Conservation (phyloP, 1,140 invertebrate species). For the Hyphantria cunea region DNA sequence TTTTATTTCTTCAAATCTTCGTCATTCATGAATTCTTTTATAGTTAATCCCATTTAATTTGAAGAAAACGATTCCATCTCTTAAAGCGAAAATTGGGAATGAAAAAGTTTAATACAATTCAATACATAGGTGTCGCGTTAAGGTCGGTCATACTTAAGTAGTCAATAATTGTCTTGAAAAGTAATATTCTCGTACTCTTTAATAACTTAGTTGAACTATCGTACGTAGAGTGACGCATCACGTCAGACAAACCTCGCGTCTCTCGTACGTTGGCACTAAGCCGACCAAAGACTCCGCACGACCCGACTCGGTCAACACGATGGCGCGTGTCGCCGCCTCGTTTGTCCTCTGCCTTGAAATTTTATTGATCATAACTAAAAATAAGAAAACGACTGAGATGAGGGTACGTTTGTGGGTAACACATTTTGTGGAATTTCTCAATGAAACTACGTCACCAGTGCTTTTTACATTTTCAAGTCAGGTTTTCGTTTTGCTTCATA, state of each 20-base stretch:
- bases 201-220: neutral
- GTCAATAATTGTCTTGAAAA: no score
- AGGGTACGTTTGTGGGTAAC: conserved; percentile 2
- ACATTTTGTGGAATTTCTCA: conserved; percentile 14
- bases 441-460: conserved; percentile 13
- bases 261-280: conserved; percentile 43
- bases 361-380: conserved; percentile 42
- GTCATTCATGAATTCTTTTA: no score
- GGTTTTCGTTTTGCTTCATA: neutral
- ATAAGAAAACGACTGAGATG: conserved; percentile 27
- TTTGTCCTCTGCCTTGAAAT: conserved; percentile 42
- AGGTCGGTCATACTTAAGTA: no score
- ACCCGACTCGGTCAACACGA: conserved; percentile 35
- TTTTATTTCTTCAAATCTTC: no score
- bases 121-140: no score
- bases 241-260: conserved; percentile 5
- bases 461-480: no score
- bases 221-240: conserved; percentile 32
- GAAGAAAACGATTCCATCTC: no score
- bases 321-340: conserved; percentile 27
- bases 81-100: neutral
- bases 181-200: no score
- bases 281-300: conserved; percentile 42
- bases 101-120: neutral
- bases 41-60: no score